Evolutionary conservation across 2,888 invertebrate genomes (phyloP).

Genomic region (Tethea ocularis): DNA sequence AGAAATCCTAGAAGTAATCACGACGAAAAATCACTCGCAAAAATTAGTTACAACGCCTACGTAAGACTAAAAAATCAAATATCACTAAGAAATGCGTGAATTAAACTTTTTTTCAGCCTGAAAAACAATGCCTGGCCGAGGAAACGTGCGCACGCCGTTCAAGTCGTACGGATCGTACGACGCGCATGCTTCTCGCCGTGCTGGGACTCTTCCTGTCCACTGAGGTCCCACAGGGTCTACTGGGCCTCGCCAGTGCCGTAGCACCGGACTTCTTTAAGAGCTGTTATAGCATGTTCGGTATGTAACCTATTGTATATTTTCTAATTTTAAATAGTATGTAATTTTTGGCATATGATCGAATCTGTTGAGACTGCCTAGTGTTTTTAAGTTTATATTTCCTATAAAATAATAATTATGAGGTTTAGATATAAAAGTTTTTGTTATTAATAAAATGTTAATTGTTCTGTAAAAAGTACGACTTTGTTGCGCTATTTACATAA

Average conservation of each 20-base stretch:
- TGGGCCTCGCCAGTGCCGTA: constrained; percentile 91
- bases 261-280: constrained; percentile 90
- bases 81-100: too few relatives aligned
- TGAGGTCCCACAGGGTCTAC: constrained; percentile 94
- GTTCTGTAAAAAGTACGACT: neutral
- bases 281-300: constrained; percentile 92
- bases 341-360: too few relatives aligned
- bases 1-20: too few relatives aligned
- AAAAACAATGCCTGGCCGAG: constrained; percentile 74
- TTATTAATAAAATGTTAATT: too few relatives aligned
- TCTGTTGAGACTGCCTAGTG: too few relatives aligned
- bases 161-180: constrained; percentile 90
- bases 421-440: too few relatives aligned
- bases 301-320: constrained; percentile 38
- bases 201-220: constrained; percentile 93
- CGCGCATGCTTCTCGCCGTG: constrained; percentile 94
- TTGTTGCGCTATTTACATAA: neutral
- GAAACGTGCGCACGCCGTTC: constrained; percentile 66
- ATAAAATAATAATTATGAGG: too few relatives aligned
- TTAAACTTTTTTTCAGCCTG: constrained; percentile 53
- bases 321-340: too few relatives aligned
- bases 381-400: too few relatives aligned
- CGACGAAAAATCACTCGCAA: too few relatives aligned
- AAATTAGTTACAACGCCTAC: too few relatives aligned
- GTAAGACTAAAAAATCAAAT: too few relatives aligned